Percentiles rank a stretch among this genome's conserved stretches.
phyloP scores from a whole-genome alignment of 2,888 invertebrate genomes.

The Drosophila neoperkinsi region DNA sequence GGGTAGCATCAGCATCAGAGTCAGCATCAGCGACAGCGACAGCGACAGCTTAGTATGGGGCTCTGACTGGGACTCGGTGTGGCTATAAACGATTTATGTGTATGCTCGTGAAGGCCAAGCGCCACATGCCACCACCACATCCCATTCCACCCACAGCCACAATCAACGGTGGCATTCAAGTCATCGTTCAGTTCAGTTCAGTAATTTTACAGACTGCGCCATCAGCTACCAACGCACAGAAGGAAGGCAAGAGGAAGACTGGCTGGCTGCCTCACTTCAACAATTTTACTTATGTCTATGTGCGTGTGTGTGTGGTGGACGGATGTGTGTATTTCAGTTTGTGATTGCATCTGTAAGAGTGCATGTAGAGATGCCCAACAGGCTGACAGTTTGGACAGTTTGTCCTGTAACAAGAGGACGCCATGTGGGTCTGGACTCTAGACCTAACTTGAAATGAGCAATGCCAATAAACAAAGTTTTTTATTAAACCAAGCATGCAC shows the following conservation, averaged over 20 bases:
- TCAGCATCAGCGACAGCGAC: constrained; percentile 23
- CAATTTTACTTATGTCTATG: background rate
- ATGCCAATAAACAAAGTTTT: constrained; percentile 37
- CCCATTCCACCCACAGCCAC: constrained; percentile 16
- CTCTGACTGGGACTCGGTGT: constrained; percentile 57
- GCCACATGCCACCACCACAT: constrained; percentile 44
- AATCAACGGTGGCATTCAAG: constrained; percentile 67
- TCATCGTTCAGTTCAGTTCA: constrained; percentile 80
- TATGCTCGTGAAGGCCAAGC: constrained; percentile 66
- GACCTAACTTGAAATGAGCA: constrained; percentile 29
- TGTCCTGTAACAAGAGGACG: constrained; percentile 12
- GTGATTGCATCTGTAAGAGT: constrained; percentile 71
- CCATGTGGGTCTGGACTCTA: background rate
- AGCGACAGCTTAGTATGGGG: constrained; percentile 48
- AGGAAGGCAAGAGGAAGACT: constrained; percentile 43
- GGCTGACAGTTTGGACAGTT: constrained; percentile 52
- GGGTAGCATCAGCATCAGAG: constrained; percentile 53
- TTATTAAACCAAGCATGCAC: constrained; percentile 17
- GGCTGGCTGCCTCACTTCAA: constrained; percentile 26
- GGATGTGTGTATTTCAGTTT: constrained; percentile 54
- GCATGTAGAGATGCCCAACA: constrained; percentile 44
- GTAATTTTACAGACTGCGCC: constrained; percentile 79
- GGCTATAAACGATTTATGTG: constrained; percentile 79
- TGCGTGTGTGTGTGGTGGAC: constrained; percentile 3
- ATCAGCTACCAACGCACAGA: constrained; percentile 72